phyloP scores from a whole-genome alignment of 64 coral and sea anemone species.

The Catalaphyllia jardinei region DNA sequence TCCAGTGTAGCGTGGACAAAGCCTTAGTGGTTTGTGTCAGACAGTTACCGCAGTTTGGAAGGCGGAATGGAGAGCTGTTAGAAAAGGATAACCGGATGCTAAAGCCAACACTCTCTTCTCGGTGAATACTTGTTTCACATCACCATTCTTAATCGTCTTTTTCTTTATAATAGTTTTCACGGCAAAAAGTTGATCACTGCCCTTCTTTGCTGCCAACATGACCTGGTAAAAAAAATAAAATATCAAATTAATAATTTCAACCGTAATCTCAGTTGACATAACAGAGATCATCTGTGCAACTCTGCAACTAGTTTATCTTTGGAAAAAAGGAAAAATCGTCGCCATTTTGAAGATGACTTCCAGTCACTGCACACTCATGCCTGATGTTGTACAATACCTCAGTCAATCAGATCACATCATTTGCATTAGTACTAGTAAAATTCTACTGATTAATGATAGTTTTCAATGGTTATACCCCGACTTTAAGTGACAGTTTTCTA shows the following conservation, averaged over 20 bases:
- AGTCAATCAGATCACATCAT: too few relatives aligned
- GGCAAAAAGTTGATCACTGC: conserved; percentile 88
- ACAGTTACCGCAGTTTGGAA: conserved; percentile 88
- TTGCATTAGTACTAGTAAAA: too few relatives aligned
- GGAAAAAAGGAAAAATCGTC: too few relatives aligned
- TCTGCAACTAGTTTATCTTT: too few relatives aligned
- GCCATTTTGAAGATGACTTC: too few relatives aligned
- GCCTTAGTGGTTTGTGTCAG: too few relatives aligned
- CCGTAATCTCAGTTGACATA: not conserved
- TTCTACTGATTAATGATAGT: too few relatives aligned
- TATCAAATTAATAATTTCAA: too few relatives aligned
- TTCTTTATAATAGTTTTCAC: conserved; percentile 93
- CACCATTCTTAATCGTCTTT: conserved; percentile 91
- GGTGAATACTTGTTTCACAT: conserved; percentile 93
- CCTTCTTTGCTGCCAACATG: conserved; percentile 88
- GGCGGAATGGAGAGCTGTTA: conserved; percentile 90
- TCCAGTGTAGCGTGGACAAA: not conserved
- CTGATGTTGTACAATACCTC: too few relatives aligned
- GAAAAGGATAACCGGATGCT: conserved; percentile 84
- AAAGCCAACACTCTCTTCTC: conserved; percentile 91
- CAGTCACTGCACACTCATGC: too few relatives aligned
- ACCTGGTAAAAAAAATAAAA: conserved; percentile 42
- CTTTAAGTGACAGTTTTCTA: too few relatives aligned
- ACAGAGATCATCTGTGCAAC: not conserved
- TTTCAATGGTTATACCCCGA: too few relatives aligned